A percentile compares a stretch with the other conserved stretches of the same genome.
phyloP scores from a whole-genome alignment of 2,888 invertebrate genomes.

The Axea sp. region DNA sequence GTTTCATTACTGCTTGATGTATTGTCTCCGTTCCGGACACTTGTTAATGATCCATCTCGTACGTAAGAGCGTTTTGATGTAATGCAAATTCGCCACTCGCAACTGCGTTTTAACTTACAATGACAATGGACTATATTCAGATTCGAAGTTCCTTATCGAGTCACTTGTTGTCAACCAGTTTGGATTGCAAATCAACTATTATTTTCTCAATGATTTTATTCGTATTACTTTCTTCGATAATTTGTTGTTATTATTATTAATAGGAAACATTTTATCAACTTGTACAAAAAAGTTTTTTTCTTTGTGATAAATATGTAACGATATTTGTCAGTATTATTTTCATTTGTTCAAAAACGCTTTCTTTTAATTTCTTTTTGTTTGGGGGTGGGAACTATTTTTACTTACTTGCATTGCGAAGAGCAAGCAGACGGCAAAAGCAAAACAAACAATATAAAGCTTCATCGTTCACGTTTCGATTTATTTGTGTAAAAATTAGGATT shows the following conservation, averaged over 20 bases:
- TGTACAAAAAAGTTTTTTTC: too few species aligned
- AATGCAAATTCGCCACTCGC: slow-evolving; percentile 7
- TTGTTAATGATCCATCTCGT: slow-evolving; percentile 16
- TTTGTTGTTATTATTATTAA: too few species aligned
- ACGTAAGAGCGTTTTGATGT: slow-evolving; percentile 13
- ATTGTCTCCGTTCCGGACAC: slow-evolving; percentile 5
- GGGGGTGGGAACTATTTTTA: too few species aligned
- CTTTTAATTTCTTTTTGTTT: too few species aligned
- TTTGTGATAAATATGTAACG: too few species aligned
- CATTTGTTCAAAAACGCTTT: too few species aligned
- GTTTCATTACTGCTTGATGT: slow-evolving; percentile 2
- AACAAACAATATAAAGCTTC: slow-evolving; percentile 14
- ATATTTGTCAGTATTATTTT: too few species aligned
- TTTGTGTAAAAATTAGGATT: too few species aligned
- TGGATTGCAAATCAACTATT: neutral
- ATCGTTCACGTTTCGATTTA: too few species aligned
- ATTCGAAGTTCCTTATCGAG: neutral
- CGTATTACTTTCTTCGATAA: too few species aligned
- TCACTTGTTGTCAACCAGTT: neutral
- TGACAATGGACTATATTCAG: slow-evolving; percentile 10
- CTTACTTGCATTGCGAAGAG: slow-evolving; percentile 22
- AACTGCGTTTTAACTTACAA: slow-evolving; percentile 33
- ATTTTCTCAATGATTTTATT: too few species aligned
- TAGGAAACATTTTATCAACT: too few species aligned
- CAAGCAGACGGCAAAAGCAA: slow-evolving; percentile 18